Conservation (phyloP, 2,888 invertebrate genomes). For the Ectobius pallidus region DNA sequence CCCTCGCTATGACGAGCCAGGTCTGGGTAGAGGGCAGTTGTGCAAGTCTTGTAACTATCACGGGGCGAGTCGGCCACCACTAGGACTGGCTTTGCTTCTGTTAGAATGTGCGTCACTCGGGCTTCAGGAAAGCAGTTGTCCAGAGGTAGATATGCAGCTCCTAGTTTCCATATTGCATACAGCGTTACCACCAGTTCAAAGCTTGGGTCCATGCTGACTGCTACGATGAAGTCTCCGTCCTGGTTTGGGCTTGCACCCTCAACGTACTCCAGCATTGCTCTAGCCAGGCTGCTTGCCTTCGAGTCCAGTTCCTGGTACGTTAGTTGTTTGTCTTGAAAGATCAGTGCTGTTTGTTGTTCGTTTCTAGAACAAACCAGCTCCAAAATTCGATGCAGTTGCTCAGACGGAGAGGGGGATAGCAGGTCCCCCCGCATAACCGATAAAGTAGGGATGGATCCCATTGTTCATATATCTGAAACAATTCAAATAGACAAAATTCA, state of each 20-base stretch:
- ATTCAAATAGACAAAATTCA: too few relatives aligned
- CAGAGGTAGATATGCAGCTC: slow-evolving; percentile 84
- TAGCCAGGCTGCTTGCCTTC: slow-evolving; percentile 63
- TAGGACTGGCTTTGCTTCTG: slow-evolving; percentile 73
- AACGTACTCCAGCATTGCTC: slow-evolving; percentile 59
- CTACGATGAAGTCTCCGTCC: slow-evolving; percentile 76
- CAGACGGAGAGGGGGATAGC: slow-evolving; percentile 48
- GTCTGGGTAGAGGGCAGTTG: slow-evolving; percentile 58
- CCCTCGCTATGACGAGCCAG: slow-evolving; percentile 57
- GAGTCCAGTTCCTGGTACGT: slow-evolving; percentile 64
- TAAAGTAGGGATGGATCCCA: slow-evolving; percentile 78
- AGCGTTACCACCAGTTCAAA: slow-evolving; percentile 70
- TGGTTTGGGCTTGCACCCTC: slow-evolving; percentile 54
- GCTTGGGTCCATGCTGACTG: slow-evolving; percentile 80
- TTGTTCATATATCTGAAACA: slow-evolving; percentile 52
- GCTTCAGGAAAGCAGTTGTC: slow-evolving; percentile 74
- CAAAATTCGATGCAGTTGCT: slow-evolving; percentile 60
- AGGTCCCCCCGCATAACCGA: slow-evolving; percentile 62
- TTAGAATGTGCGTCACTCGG: slow-evolving; percentile 76
- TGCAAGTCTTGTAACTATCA: not conserved
- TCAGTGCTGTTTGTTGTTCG: slow-evolving; percentile 28
- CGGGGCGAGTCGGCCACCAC: slow-evolving; percentile 64
- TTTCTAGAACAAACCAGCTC: slow-evolving; percentile 50
- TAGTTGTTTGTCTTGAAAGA: slow-evolving; percentile 31
- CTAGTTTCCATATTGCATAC: slow-evolving; percentile 79